Evolutionary conservation across 2,113 vertebrate genomes (phyloP).

Genomic region (Crypturellus undulatus): DNA sequence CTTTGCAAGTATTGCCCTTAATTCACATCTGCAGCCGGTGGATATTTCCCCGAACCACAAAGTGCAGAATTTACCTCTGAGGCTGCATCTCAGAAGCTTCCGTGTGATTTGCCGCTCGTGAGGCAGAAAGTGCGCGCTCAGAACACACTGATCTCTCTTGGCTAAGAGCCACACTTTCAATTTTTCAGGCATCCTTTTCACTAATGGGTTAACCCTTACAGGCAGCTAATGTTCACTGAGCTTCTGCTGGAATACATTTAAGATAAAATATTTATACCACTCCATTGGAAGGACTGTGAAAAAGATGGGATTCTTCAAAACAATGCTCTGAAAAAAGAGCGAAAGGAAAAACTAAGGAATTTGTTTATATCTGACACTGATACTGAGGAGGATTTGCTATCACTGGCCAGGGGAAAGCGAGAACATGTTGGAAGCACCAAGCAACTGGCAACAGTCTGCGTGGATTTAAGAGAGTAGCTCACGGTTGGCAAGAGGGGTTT

Average conservation of each 20-base stretch:
- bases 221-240: slow-evolving; percentile 46
- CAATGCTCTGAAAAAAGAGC: background rate
- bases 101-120: slow-evolving; percentile 18
- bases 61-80: slow-evolving; percentile 39
- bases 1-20: slow-evolving; percentile 1
- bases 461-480: slow-evolving; percentile 13
- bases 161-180: slow-evolving; percentile 50
- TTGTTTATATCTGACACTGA: background rate
- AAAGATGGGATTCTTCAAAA: slow-evolving; percentile 48
- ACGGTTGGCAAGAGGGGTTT: background rate
- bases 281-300: slow-evolving; percentile 19
- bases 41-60: background rate
- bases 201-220: slow-evolving; percentile 64
- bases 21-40: background rate
- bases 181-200: slow-evolving; percentile 66
- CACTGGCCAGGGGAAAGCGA: background rate
- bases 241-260: slow-evolving; percentile 27
- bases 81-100: slow-evolving; percentile 25
- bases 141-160: slow-evolving; percentile 15
- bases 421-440: background rate
- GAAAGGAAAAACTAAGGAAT: fast-evolving
- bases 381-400: background rate
- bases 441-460: background rate
- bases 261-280: slow-evolving; percentile 68
- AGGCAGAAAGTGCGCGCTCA: slow-evolving; percentile 40